These are phyloP conservation scores for Seladonia tumulorum DNA, from an alignment of 2,888 invertebrate genomes.

Conservation along the genomic window DNA sequence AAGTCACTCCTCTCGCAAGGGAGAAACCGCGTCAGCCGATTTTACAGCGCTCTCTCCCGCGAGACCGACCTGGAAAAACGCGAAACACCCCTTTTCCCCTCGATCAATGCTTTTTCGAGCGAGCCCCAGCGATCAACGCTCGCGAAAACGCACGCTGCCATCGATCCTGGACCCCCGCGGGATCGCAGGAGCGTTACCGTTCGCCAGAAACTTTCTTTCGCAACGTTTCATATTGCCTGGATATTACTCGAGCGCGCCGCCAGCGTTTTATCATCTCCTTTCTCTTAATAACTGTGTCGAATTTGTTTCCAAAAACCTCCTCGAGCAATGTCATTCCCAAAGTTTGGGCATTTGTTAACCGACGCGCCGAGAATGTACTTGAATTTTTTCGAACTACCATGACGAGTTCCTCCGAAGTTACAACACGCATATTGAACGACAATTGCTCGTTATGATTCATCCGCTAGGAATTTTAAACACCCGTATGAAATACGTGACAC, in stretches of 20 bases:
- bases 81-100: constrained; percentile 18
- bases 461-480: too few relatives aligned
- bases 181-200: not conserved
- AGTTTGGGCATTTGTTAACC: not conserved
- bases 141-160: not conserved
- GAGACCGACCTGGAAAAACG: constrained; percentile 25
- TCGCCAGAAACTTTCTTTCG: not conserved
- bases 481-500: too few relatives aligned
- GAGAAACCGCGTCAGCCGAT: constrained; percentile 70
- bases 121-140: not conserved
- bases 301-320: not conserved
- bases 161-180: not conserved
- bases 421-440: too few relatives aligned
- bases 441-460: too few relatives aligned
- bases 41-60: constrained; percentile 66
- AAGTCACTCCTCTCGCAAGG: constrained; percentile 75
- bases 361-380: not conserved
- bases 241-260: not conserved
- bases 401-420: too few relatives aligned
- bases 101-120: constrained; percentile 27
- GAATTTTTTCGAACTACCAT: too few relatives aligned
- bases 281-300: too few relatives aligned
- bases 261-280: not conserved
- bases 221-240: not conserved
- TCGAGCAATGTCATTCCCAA: not conserved